Evolutionary conservation across 30 jellyfish, hydroid and myxozoan species (phyloP).

Genomic region (Calvadosia cruxmelitensis): DNA sequence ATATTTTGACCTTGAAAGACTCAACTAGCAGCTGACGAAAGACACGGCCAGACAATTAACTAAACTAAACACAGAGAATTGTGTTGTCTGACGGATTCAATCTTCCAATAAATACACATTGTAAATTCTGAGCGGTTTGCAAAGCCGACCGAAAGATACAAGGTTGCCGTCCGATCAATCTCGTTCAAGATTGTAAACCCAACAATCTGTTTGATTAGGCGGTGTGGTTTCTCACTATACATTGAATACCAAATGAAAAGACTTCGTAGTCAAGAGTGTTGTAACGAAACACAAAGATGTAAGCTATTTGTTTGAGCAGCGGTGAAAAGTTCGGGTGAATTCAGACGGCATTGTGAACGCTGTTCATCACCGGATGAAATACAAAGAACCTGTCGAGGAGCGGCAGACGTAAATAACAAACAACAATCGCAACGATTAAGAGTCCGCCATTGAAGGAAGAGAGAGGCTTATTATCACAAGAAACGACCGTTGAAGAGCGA

Average conservation of each 20-base stretch:
- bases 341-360: slow-evolving; percentile 16
- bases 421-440: slow-evolving; percentile 31
- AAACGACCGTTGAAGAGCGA: neutral
- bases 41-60: no score
- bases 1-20: no score
- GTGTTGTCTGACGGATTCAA: no score
- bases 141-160: no score
- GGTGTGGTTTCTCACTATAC: neutral
- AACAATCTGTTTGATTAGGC: no score
- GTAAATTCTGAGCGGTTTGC: no score
- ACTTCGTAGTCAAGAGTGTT: no score
- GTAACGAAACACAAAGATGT: neutral
- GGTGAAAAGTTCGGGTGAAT: neutral
- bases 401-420: slow-evolving; percentile 75
- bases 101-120: no score
- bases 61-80: no score
- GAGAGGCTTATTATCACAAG: neutral
- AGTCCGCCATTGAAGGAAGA: neutral
- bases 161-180: no score
- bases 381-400: slow-evolving; percentile 42
- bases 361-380: slow-evolving; percentile 61
- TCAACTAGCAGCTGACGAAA: no score
- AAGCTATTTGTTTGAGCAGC: neutral
- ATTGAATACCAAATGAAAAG: neutral
- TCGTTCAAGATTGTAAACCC: no score